Evolutionary conservation across 2,888 invertebrate species (phyloP).

Genomic region (Harpalus rufipes): DNA sequence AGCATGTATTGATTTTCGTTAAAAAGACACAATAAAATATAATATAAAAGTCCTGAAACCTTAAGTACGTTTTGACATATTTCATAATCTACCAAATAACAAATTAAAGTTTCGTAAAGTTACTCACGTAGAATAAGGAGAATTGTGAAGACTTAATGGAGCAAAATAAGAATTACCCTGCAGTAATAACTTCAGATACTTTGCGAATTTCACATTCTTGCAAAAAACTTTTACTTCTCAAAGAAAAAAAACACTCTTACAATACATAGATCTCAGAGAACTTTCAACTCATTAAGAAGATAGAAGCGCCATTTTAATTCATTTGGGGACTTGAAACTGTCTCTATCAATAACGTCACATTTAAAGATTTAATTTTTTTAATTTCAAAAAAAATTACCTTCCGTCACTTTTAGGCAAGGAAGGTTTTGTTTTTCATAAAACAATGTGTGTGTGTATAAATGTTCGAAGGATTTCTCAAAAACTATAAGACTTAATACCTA

Average conservation of each 20-base stretch:
- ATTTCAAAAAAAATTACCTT: too few species aligned
- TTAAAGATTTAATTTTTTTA: too few species aligned
- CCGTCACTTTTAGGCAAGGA: too few species aligned
- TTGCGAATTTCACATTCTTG: constrained; percentile 1
- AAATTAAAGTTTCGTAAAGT: constrained; percentile 15
- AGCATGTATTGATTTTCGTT: background rate
- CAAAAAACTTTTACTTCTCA: background rate
- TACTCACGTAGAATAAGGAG: constrained; percentile 23
- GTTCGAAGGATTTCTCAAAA: too few species aligned
- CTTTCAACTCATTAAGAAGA: background rate
- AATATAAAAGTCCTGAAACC: background rate
- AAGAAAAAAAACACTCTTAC: background rate
- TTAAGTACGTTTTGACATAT: constrained; percentile 3
- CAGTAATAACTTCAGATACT: constrained; percentile 32
- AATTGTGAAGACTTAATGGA: constrained; percentile 34
- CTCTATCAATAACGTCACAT: too few species aligned
- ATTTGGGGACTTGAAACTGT: too few species aligned
- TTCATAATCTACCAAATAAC: background rate
- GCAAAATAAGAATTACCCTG: constrained; percentile 39
- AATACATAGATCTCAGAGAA: background rate
- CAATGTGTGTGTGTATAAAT: too few species aligned
- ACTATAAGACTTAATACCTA: too few species aligned
- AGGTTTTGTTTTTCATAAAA: too few species aligned
- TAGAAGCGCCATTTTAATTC: background rate
- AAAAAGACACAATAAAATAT: constrained; percentile 4